A percentile compares a stretch with the other conserved stretches of the same genome.
Conservation (phyloP, 2,888 invertebrate species). For the Chrysolina americana region DNA sequence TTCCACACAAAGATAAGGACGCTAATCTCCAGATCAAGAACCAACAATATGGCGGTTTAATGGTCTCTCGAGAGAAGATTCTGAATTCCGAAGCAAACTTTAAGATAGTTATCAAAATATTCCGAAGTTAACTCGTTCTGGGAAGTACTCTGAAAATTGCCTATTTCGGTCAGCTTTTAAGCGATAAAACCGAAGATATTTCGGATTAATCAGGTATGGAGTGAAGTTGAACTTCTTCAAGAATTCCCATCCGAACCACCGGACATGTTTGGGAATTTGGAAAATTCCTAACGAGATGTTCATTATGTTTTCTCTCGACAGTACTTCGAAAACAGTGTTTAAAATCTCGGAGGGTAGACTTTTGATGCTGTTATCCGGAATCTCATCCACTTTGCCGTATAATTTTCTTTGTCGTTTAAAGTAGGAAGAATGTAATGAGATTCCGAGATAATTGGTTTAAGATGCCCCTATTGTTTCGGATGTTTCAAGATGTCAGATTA, state of each 20-base stretch:
- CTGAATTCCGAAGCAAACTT: conserved; percentile 30
- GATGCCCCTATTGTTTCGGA: conserved; percentile 36
- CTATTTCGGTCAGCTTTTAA: conserved; percentile 31
- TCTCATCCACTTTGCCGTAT: conserved; percentile 39
- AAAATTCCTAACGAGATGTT: conserved; percentile 5
- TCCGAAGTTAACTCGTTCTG: conserved; percentile 20
- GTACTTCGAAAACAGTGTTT: neutral
- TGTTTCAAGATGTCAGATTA: conserved; percentile 28
- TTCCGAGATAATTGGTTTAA: conserved; percentile 41
- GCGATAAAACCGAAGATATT: conserved; percentile 27
- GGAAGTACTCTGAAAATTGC: conserved; percentile 25
- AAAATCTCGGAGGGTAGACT: neutral
- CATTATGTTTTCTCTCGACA: conserved; percentile 4
- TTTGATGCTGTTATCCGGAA: conserved; percentile 36
- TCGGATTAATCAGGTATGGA: conserved; percentile 6
- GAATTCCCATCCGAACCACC: conserved; percentile 20
- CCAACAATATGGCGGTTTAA: conserved; percentile 15
- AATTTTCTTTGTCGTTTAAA: conserved; percentile 39
- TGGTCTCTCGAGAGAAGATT: conserved; percentile 18
- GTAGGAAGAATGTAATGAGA: conserved; percentile 41
- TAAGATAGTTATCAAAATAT: conserved; percentile 36
- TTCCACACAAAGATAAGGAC: conserved; percentile 23
- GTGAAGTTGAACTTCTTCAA: conserved; percentile 1
- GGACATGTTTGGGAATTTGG: conserved; percentile 1
- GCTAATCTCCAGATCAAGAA: conserved; percentile 24